Conservation (phyloP, 2,797 vertebrate genomes). For the Squalus acanthias region DNA sequence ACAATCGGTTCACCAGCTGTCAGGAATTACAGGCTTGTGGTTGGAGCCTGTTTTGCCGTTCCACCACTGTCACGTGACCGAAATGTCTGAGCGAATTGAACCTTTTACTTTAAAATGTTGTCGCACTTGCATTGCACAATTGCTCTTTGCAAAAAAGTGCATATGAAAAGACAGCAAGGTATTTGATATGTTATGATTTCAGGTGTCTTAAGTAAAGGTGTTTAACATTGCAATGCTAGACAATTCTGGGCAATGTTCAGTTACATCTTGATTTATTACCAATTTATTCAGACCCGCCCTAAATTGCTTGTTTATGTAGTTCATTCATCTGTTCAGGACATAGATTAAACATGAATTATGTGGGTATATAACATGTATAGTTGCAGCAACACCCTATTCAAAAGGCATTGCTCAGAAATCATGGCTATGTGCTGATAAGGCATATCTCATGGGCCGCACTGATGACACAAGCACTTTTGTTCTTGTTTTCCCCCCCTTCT, state of each 20-base stretch:
- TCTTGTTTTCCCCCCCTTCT: not conserved
- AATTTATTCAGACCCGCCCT: slow-evolving; percentile 1
- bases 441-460: not conserved
- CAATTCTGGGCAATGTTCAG: not conserved
- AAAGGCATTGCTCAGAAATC: not conserved
- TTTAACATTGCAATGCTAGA: not conserved
- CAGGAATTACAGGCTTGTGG: not conserved
- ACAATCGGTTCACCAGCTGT: not conserved
- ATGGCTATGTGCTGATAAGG: not conserved
- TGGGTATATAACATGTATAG: not conserved
- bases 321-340: not conserved
- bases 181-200: no score
- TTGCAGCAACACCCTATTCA: not conserved
- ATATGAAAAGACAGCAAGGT: not conserved
- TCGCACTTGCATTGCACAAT: not conserved
- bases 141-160: not conserved
- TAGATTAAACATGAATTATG: not conserved
- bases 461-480: not conserved
- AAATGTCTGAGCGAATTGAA: not conserved
- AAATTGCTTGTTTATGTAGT: not conserved
- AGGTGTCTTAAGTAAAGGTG: not conserved
- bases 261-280: not conserved
- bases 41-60: not conserved
- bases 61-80: not conserved
- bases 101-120: not conserved